Conservation (phyloP, 2,797 vertebrate species). For the Lophotriccus pileatus region DNA sequence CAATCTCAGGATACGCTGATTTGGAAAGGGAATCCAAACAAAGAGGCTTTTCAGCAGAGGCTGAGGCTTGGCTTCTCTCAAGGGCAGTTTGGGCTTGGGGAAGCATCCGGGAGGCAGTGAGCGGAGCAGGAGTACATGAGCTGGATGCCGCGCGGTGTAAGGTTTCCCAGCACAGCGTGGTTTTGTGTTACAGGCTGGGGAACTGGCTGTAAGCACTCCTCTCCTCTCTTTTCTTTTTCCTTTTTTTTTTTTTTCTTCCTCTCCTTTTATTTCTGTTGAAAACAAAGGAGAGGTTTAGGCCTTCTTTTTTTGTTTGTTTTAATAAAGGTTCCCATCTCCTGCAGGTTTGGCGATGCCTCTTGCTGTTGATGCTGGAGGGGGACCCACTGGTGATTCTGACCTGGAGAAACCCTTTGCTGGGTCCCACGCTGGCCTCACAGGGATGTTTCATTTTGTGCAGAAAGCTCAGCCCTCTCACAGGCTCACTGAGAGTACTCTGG, state of each 20-base stretch:
- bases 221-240: not conserved
- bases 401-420: not conserved
- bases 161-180: conserved; percentile 60
- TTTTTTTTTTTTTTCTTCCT: not conserved
- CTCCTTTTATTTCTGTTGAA: conserved; percentile 3
- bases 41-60: conserved; percentile 80
- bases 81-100: conserved; percentile 73
- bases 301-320: not conserved
- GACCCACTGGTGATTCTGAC: accelerated
- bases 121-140: conserved; percentile 59
- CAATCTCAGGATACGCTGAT: conserved; percentile 77
- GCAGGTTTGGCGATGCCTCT: not conserved
- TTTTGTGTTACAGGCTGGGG: conserved; percentile 66
- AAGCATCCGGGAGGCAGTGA: conserved; percentile 66
- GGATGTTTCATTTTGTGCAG: not conserved
- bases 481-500: not conserved
- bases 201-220: conserved; percentile 35
- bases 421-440: not conserved
- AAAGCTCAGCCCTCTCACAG: not conserved
- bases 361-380: not conserved
- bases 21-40: conserved; percentile 77
- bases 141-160: conserved; percentile 60
- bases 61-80: conserved; percentile 74
- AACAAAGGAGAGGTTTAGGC: not conserved
- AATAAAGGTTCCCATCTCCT: not conserved